Evolutionary conservation across 30 jellyfish, hydroid and myxozoan genomes (phyloP), one percentile per base, ranked within the genome.

Genomic region (Calvadosia cruxmelitensis): DNA sequence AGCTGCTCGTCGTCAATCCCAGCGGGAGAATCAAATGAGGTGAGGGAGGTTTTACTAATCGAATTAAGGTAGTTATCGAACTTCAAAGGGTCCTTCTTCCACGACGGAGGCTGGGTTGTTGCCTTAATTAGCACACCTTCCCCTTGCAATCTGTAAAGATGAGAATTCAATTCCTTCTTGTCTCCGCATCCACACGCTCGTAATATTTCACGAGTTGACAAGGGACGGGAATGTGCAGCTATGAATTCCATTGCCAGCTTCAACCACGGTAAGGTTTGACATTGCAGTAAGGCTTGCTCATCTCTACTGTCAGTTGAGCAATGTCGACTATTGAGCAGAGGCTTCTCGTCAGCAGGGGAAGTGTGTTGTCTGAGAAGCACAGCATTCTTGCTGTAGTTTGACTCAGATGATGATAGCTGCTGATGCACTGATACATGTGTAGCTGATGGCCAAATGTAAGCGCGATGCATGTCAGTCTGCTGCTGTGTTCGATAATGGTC

Each of bases 171-270:
- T 28, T 70, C 86, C n/a, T 32, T 52, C 69, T 80, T 81, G 3
- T 69, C 63, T 34, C 64, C 49, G 24, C 71, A 31, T 27, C 65
- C 68, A 36, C 75, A 72, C 12, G 73, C 81, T 52, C 65, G 64
- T 26, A 80, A 78, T 30, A 87, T 76, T 64, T 87, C 97, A 13
- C 78, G 30, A 2, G 97, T 79, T 68, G 94, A 72, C 27, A 80
- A 83, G 5, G 97, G 93, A 27, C 97, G 71, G 0, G 50, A 50
- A 75, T 64, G 71, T 53, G 48, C 75, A 33, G 70, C 53, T 3
- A 86, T 69, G 36, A 70, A 68, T 23, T 61, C 66, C 25, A 78
- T 3, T 20, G n/a, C n/a, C n/a, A n/a, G n/a, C n/a, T n/a, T n/a
- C n/a, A n/a, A n/a, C n/a, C n/a, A n/a, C n/a, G n/a, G n/a, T n/a